A percentile compares a stretch with the other conserved stretches of the same genome.
Evolutionary conservation across 2,113 vertebrate genomes (phyloP).

Genomic region (Sigmodon hispidus): DNA sequence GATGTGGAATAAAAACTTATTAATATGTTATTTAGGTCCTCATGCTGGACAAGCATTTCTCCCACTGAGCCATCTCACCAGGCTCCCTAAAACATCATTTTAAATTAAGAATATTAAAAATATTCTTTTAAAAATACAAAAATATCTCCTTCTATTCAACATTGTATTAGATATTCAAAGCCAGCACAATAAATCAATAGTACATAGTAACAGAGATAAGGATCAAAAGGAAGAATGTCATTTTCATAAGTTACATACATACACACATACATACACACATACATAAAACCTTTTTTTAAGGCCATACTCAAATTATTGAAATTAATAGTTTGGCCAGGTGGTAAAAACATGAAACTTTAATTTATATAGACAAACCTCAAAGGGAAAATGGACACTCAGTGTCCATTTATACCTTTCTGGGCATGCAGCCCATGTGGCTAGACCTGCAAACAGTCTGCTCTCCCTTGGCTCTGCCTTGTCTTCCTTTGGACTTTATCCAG

Average conservation of each 20-base stretch:
- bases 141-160: not conserved
- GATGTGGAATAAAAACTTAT: not conserved
- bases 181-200: not conserved
- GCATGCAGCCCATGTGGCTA: not conserved
- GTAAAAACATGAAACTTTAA: not conserved
- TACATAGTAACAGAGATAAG: not conserved
- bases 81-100: not conserved
- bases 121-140: not conserved
- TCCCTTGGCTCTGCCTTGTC: not conserved
- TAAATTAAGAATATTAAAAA: not conserved
- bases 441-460: too few species aligned
- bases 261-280: not conserved
- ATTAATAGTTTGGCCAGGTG: slow-evolving; percentile 6
- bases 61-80: not conserved
- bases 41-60: not conserved
- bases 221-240: not conserved
- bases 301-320: not conserved
- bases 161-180: not conserved
- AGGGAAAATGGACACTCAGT: not conserved
- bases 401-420: not conserved
- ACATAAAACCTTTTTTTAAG: not conserved
- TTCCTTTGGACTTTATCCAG: not conserved
- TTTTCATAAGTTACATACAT: not conserved
- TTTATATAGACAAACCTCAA: not conserved
- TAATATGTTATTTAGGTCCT: not conserved